Evolutionary conservation across 2,797 vertebrate species (phyloP), one percentile per base, ranked within the genome.

Genomic region (Tympanoctomys barrerae): DNA sequence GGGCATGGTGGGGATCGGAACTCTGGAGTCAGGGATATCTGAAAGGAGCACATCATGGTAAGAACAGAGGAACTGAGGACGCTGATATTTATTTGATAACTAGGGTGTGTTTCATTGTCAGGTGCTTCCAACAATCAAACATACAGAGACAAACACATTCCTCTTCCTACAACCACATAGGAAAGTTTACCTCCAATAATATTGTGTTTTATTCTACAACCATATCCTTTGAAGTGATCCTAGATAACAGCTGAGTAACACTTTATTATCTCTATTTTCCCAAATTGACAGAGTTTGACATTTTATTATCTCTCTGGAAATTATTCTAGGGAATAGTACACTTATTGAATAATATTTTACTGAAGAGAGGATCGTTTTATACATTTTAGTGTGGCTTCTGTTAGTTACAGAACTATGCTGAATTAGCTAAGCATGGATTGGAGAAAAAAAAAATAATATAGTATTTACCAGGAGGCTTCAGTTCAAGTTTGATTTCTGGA

Each of bases 401-500:
- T 79, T 46, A 88, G 84, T 97, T 83, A 92, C 22, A 94, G 90
- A 95, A 80, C 57, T 31, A 22, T 1, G 26, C 19, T 49, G 28
- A 83, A 77, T 26, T 70, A 68, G 82, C 1, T 78, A 82, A 68
- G 26, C 31, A 68, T 93, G 4, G 2, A 75, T 66, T 78, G 66
- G 54, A 90, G 78, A 36, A 54, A 26, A 39, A 7, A 36, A 73
- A n/a, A 57, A 57, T 18, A 57, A 22, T 6, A 33, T 3, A 39
- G 49, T 84, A 22, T 99, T 99, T 98, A 99, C 99, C 99, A 93
- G 99, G 98, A 96, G 99, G 99, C 90, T 99, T 99, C 98, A 99
- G 98, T 96, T 99, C 99, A 98, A 99, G 97, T 97, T 99, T 99
- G 97, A 99, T 99, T 98, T 99, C 99, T 99, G 99, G 98, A 98